Base-by-base conservation (phyloP, 2,888 invertebrate genomes). In the Gryllus longicercus region DNA sequence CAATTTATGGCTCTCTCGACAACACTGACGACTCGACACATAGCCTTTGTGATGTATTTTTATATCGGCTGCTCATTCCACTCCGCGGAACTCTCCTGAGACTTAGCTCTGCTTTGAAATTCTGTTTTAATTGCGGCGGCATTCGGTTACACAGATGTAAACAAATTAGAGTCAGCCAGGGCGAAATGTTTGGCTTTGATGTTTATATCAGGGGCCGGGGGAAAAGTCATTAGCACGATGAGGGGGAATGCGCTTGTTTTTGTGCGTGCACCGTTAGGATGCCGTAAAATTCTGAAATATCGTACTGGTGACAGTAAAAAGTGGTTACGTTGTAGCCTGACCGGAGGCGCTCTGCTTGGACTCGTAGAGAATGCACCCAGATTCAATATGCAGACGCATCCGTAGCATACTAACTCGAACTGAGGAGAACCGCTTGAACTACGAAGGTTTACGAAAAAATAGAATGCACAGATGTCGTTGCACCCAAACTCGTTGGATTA, bases 221-320 rank as follows among this genome's bases (percentile, higher is more conserved):
- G 63, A 63, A 63, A 63, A 63, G 63, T 63, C 63, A 63, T 63
- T 63, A 63, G 63, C 63, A n/a, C 63, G 63, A n/a, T n/a, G 63
- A 63, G 63, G 16, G 14, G 63, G 63, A 63, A n/a, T 63, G 63
- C n/a, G 14, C 63, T 14, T 63, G 16, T 63, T 63, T 63, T 63
- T 63, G 12, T 63, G 3, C n/a, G n/a, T 3, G n/a, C 16, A 14
- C 63, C 63, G 63, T 63, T 63, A 63, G 63, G 38, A 38, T 38
- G 38, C n/a, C 63, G 63, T 63, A 63, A 63, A 63, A 63, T 38
- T 63, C 63, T 63, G 63, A 14, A 63, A 63, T 63, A 63, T n/a
- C 14, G 16, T 63, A 14, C 14, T 18, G n/a, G 16, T n/a, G 16
- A n/a, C 63, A n/a, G 4, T 11, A 63, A 63, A 63, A 63, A 63